Evolutionary conservation across 2,888 invertebrate species (phyloP).

Genomic region (Nezara viridula): DNA sequence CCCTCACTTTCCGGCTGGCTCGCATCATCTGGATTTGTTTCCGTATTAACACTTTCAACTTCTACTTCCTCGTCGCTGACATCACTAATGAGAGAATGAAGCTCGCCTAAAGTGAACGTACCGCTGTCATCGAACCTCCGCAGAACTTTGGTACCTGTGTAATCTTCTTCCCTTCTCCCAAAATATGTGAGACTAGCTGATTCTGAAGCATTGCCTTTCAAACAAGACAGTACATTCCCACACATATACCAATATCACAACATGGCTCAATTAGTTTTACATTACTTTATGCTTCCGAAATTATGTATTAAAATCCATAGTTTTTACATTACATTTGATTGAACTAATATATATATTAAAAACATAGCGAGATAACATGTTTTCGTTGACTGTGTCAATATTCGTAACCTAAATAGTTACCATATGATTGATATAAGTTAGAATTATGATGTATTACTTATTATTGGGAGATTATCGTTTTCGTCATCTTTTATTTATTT

Average conservation of each 20-base stretch:
- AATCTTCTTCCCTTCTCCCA: neutral
- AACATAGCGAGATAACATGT: neutral
- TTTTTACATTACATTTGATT: neutral
- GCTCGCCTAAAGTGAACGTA: neutral
- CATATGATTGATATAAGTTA: neutral
- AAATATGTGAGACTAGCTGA: too few species aligned
- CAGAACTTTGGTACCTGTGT: neutral
- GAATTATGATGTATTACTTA: too few species aligned
- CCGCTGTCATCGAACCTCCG: neutral
- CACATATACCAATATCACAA: slow-evolving; percentile 9
- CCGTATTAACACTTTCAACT: too few species aligned
- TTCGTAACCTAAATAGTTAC: neutral
- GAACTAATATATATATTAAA: neutral
- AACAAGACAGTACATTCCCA: neutral
- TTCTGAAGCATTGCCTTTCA: neutral
- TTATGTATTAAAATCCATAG: too few species aligned
- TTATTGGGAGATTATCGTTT: too few species aligned
- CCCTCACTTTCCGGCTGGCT: too few species aligned
- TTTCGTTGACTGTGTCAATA: neutral
- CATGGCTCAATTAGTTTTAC: neutral
- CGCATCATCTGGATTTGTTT: too few species aligned
- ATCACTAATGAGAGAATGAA: neutral
- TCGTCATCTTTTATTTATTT: too few species aligned
- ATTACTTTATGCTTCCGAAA: neutral
- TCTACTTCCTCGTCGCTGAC: too few species aligned